Conservation (phyloP, 2,888 invertebrate genomes). For the Drosophila rubida region DNA sequence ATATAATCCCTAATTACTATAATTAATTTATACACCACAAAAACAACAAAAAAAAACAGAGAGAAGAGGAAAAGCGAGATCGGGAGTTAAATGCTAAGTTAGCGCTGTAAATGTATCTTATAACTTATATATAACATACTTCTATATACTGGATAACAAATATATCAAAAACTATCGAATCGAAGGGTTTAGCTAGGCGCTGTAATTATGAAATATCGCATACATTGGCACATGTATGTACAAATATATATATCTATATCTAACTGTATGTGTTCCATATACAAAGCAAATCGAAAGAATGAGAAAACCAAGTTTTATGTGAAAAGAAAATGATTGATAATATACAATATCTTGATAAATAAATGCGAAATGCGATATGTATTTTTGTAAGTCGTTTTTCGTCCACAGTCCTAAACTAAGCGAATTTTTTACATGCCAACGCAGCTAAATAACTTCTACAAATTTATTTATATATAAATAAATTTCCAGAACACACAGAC, state of each 20-base stretch:
- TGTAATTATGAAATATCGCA: constrained; percentile 35
- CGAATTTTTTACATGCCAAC: constrained; percentile 73
- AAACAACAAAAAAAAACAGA: constrained; percentile 3
- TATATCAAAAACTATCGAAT: constrained; percentile 49
- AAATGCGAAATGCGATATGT: constrained; percentile 67
- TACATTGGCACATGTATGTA: constrained; percentile 38
- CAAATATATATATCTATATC: constrained; percentile 11
- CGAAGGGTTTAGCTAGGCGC: constrained; percentile 44
- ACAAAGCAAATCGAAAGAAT: constrained; percentile 30
- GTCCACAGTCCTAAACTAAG: constrained; percentile 58
- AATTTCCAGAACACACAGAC: constrained; percentile 50
- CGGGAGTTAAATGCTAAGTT: constrained; percentile 36
- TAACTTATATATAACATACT: constrained; percentile 33
- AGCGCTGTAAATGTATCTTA: constrained; percentile 54
- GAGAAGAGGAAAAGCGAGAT: constrained; percentile 12
- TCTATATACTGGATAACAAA: constrained; percentile 20
- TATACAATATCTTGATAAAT: constrained; percentile 25
- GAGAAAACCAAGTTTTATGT: constrained; percentile 56
- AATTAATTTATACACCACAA: constrained; percentile 50
- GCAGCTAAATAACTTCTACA: constrained; percentile 39
- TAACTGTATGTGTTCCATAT: constrained; percentile 53
- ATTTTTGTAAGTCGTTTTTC: constrained; percentile 79
- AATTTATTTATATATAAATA: constrained; percentile 70
- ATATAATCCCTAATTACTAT: constrained; percentile 29
- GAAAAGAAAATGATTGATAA: constrained; percentile 55